Base-by-base conservation (phyloP, 2,797 vertebrate genomes). In the Lepus oiostolus region DNA sequence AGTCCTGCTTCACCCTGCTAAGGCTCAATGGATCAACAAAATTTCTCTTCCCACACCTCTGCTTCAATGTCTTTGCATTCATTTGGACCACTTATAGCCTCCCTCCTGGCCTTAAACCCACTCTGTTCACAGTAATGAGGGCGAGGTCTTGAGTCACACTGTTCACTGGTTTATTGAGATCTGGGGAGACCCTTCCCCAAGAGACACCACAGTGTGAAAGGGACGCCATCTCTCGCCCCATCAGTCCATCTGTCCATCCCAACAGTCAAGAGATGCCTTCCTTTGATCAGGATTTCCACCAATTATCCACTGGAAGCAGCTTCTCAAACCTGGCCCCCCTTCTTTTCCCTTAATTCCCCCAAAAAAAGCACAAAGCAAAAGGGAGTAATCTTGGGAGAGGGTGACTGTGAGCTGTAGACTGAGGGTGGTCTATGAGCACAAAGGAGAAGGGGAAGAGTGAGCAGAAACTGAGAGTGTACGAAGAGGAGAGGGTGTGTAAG, bases 151-250 rank as follows among this genome's bases (percentile, higher is more conserved):
- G 52, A 93, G 85, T 67, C 94, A 95, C 75, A 92, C 91, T 84
- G 85, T 88, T 93, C 74, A 94, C 93, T 96, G 92, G 35, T 97
- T 97, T 97, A 97, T 97, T 97, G 93, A 95, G 76, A 92, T 72
- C n/a, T 12, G 21, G 90, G 91, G 68, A 90, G 79, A 75, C 54
- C 60, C 65, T 89, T 96, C 80, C 85, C 85, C 79, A 74, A 65
- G 26, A 96, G 76, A 95, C 72, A 86, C 75, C 94, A 90, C 72
- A 93, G 84, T 85, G 62, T 90, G 82, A 93, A 90, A 72, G 75
- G 83, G 85, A 86, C 1, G 8, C 75, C 26, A 63, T 32, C 71
- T 76, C 58, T 63, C 0, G 1, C 47, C 76, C 82, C 75, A 12
- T 7, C 9, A 54, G 72, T 88, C 88, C 83, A 8, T 88, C 26